A percentile compares a stretch with the other conserved stretches of the same genome.
phyloP scores from a whole-genome alignment of 2,888 invertebrate genomes.

The Eristalis intricaria region DNA sequence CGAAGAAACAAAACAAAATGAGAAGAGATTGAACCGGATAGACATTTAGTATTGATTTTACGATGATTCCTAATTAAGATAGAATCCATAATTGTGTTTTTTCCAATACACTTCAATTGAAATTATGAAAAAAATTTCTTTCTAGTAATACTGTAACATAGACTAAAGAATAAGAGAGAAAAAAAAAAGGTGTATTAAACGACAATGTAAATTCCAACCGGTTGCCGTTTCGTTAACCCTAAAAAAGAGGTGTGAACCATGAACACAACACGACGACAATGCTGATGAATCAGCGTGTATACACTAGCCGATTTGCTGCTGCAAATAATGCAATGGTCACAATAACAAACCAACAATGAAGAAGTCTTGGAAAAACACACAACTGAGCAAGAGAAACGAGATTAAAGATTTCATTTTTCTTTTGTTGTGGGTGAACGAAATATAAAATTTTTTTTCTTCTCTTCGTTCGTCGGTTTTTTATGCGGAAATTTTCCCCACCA shows the following conservation, averaged over 20 bases:
- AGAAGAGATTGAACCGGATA: background rate
- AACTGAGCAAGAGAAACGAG: slow-evolving; percentile 1
- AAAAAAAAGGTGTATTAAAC: background rate
- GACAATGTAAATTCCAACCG: slow-evolving; percentile 51
- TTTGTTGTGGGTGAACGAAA: slow-evolving; percentile 59
- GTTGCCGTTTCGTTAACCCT: slow-evolving; percentile 69
- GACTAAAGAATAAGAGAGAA: background rate
- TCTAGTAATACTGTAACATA: background rate
- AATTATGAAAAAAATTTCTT: background rate
- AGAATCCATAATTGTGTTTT: background rate
- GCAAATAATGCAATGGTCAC: slow-evolving; percentile 36
- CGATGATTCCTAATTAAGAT: background rate
- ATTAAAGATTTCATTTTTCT: slow-evolving; percentile 54
- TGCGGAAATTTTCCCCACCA: slow-evolving; percentile 31
- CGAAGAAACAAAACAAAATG: background rate
- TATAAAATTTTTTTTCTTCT: background rate
- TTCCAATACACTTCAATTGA: background rate
- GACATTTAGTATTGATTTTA: background rate
- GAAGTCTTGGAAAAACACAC: slow-evolving; percentile 36
- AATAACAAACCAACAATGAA: slow-evolving; percentile 51
- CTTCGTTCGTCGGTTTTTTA: slow-evolving; percentile 16
- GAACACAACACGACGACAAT: slow-evolving; percentile 54
- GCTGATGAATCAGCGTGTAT: slow-evolving; percentile 65
- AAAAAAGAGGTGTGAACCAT: slow-evolving; percentile 66
- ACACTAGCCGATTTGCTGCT: slow-evolving; percentile 49